phyloP scores from a whole-genome alignment of 2,888 invertebrate species.

The Meiosimyza decipiens region DNA sequence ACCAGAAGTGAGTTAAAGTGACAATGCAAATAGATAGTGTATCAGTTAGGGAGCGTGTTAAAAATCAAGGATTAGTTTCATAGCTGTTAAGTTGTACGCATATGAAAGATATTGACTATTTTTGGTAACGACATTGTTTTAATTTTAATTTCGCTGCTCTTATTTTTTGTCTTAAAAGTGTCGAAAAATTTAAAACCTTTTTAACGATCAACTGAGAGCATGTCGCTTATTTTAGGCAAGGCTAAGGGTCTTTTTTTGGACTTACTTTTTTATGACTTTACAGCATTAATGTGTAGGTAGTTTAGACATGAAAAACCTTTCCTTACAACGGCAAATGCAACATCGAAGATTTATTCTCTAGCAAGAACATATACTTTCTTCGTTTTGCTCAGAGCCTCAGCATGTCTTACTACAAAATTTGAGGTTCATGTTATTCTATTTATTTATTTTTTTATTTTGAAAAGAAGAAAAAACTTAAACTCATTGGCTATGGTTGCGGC shows the following conservation, averaged over 20 bases:
- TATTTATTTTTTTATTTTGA: slow-evolving; percentile 5
- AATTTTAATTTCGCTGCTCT: background rate
- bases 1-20: background rate
- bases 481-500: slow-evolving; percentile 30
- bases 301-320: slow-evolving; percentile 33
- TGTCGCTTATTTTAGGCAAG: background rate
- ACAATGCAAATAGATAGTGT: slow-evolving; percentile 14
- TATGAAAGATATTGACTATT: background rate
- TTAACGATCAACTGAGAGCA: background rate
- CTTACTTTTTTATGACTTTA: slow-evolving; percentile 13
- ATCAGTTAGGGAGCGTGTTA: slow-evolving; percentile 24
- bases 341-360: slow-evolving; percentile 8
- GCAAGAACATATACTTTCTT: background rate
- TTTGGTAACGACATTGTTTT: background rate
- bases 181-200: slow-evolving; percentile 24
- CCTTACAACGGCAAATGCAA: background rate
- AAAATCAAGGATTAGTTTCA: slow-evolving; percentile 23
- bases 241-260: background rate
- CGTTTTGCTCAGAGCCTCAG: too few species aligned
- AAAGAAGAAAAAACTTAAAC: background rate
- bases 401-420: too few species aligned
- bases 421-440: background rate
- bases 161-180: slow-evolving; percentile 15
- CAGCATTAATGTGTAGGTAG: slow-evolving; percentile 28
- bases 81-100: background rate